Evolutionary conservation across 1,140 invertebrate genomes (phyloP).

Genomic region (Ectropis grisescens): DNA sequence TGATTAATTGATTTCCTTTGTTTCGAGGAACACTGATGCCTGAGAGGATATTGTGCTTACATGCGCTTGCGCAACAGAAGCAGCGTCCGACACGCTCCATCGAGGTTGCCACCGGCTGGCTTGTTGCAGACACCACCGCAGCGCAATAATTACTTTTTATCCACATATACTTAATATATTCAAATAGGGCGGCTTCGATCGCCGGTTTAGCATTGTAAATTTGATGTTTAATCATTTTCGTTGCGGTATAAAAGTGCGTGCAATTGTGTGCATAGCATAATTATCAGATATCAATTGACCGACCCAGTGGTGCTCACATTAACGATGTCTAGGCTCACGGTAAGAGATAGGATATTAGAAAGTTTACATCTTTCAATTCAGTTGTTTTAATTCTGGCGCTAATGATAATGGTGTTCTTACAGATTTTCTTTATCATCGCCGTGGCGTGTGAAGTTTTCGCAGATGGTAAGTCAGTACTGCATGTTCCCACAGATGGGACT

Average conservation of each 20-base stretch:
- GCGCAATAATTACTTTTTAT: constrained; percentile 29
- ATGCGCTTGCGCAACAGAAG: too few species aligned
- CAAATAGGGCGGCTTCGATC: constrained; percentile 46
- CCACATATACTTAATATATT: constrained; percentile 51
- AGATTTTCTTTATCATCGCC: constrained; percentile 60
- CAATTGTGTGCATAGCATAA: constrained; percentile 28
- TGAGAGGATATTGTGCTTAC: too few species aligned
- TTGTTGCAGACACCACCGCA: neutral
- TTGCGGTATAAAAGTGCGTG: constrained; percentile 57
- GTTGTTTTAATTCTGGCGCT: too few species aligned
- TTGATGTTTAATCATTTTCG: constrained; percentile 51
- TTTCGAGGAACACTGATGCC: too few species aligned
- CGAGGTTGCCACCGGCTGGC: too few species aligned
- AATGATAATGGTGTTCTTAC: constrained; percentile 13
- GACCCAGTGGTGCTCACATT: constrained; percentile 25
- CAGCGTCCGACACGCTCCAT: too few species aligned
- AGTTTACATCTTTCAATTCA: too few species aligned
- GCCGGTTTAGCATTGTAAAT: constrained; percentile 57
- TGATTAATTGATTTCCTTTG: too few species aligned
- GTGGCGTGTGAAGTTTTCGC: constrained; percentile 49
- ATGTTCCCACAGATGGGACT: too few species aligned
- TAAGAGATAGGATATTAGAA: constrained; percentile 24
- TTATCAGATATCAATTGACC: constrained; percentile 25
- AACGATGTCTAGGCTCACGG: constrained; percentile 55
- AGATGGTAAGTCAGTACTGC: constrained; percentile 31